Evolutionary conservation across 2,888 invertebrate genomes (phyloP), one percentile per base, ranked within the genome.

Genomic region (Euspilapteryx auroguttella): DNA sequence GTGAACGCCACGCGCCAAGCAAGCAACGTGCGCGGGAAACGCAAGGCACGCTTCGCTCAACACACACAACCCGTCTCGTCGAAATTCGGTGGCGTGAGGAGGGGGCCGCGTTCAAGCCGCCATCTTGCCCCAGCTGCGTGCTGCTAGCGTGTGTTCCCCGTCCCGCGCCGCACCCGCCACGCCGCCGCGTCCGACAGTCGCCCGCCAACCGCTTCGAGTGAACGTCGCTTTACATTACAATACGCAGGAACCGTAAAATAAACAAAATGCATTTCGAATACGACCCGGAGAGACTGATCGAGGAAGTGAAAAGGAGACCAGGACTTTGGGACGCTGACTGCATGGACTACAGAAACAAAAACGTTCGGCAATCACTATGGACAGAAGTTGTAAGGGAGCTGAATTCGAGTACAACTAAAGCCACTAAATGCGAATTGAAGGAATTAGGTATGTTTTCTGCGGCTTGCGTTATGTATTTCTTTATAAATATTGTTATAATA

Each of bases 201-300:
- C 55, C 49, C 55, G 52, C 42, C 55, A 49, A 45, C 45, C 55
- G 63, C 64, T 47, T 44, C 45, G 55, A 50, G 44, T 52, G 40
- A 45, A 54, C 49, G 38, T 36, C 38, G 37, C 37, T n/a, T n/a
- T n/a, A n/a, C n/a, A n/a, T n/a, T n/a, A n/a, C n/a, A n/a, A n/a
- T n/a, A n/a, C n/a, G n/a, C n/a, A n/a, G n/a, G n/a, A n/a, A n/a
- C n/a, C n/a, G n/a, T n/a, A n/a, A n/a, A n/a, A n/a, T n/a, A n/a
- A n/a, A n/a, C n/a, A n/a, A n/a, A n/a, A 64, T 69, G 57, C 65
- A 69, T 38, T 69, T 68, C 33, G 75, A 73, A 54, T 75, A 68
- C 39, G 73, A 73, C 28, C 71, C 73, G 0, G 71, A 71, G 35
- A 44, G 49, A 9, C 48, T 75, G 3, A 73, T 75, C 27, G 55